Conservation (phyloP, 2,113 vertebrate genomes). For the Eleginops maclovinus region DNA sequence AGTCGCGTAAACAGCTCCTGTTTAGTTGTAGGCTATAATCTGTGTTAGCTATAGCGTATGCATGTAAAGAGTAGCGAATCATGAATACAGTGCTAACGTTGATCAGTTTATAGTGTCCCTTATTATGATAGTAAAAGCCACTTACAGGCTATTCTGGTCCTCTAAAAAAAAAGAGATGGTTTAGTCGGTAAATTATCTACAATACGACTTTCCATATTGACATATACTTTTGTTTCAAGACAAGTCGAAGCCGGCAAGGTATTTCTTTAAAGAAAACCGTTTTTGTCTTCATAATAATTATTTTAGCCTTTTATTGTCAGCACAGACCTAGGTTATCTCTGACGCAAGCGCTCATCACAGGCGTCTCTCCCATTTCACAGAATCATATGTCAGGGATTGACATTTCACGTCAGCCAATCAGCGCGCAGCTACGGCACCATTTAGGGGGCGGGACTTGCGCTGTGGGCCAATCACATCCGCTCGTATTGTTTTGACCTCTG, state of each 20-base stretch:
- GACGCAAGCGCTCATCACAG: slow-evolving; percentile 78
- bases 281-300: slow-evolving; percentile 44
- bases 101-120: not conserved
- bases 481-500: slow-evolving; percentile 84
- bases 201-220: not conserved
- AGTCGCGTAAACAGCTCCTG: not conserved
- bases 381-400: slow-evolving; percentile 60
- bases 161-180: not conserved
- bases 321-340: slow-evolving; percentile 78
- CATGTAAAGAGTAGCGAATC: not conserved
- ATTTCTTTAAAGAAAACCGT: slow-evolving; percentile 8
- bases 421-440: fast-evolving
- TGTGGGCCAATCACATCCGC: slow-evolving; percentile 61
- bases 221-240: not conserved
- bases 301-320: slow-evolving; percentile 64
- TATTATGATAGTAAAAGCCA: not conserved
- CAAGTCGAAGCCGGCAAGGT: not conserved
- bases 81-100: not conserved
- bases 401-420: slow-evolving; percentile 61
- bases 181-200: not conserved
- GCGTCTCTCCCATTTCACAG: slow-evolving; percentile 71
- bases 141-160: not conserved
- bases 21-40: not conserved
- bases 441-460: slow-evolving; percentile 19
- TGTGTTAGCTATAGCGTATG: not conserved